Percentiles rank a stretch among this genome's conserved stretches.
Evolutionary conservation across 1,140 invertebrate genomes (phyloP).

Genomic region (Diprion similis): DNA sequence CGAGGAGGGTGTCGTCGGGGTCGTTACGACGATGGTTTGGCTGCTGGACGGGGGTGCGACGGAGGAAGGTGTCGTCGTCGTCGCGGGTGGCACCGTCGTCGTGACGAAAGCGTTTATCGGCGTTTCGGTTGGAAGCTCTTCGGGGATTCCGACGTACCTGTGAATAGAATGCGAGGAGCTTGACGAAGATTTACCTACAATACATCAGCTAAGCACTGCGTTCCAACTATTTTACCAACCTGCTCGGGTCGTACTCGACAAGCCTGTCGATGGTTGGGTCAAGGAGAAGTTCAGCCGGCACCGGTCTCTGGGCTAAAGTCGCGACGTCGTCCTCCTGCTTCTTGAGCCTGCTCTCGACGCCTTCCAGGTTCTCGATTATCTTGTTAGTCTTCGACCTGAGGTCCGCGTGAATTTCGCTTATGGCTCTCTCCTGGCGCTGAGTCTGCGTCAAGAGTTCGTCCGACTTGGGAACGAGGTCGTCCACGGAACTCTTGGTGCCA

Average conservation of each 20-base stretch:
- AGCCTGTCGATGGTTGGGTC: constrained; percentile 80
- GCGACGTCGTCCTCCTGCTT: constrained; percentile 82
- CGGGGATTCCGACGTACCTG: constrained; percentile 43
- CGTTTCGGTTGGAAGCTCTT: constrained; percentile 47
- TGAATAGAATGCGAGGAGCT: background rate
- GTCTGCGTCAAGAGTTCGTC: constrained; percentile 85
- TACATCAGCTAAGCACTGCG: background rate
- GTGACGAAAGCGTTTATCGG: constrained; percentile 43
- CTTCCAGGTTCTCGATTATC: constrained; percentile 86
- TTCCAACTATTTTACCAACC: constrained; percentile 51
- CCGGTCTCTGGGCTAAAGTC: constrained; percentile 73
- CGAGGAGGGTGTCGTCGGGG: constrained; percentile 31
- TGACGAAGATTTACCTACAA: background rate
- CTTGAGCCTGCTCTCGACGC: constrained; percentile 82
- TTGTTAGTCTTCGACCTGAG: constrained; percentile 81
- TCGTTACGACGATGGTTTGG: constrained; percentile 45
- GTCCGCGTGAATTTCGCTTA: constrained; percentile 86
- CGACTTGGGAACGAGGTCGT: constrained; percentile 83
- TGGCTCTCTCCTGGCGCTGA: constrained; percentile 84
- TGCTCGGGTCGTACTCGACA: constrained; percentile 76
- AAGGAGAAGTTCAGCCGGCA: constrained; percentile 73
- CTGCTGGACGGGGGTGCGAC: constrained; percentile 41
- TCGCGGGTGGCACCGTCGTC: constrained; percentile 33
- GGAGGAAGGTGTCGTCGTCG: constrained; percentile 48
- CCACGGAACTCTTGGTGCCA: constrained; percentile 84